Conservation (phyloP, 2,797 vertebrate genomes). For the Phoeniculus purpureus region DNA sequence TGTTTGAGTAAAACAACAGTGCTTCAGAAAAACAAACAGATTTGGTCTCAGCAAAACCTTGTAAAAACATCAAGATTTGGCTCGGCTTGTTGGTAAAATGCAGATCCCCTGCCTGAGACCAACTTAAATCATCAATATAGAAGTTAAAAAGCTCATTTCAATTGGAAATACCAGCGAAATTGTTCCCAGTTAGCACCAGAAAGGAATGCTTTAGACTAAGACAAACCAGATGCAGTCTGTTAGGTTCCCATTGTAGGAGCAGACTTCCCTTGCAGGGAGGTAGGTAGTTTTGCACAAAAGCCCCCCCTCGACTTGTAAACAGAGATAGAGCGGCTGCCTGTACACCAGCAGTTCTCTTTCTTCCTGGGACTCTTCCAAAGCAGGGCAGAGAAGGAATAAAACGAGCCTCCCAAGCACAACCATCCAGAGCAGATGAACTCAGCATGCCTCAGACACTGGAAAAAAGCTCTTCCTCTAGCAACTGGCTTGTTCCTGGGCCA, state of each 20-base stretch:
- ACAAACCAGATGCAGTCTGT: constrained; percentile 69
- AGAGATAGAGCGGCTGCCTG: constrained; percentile 11
- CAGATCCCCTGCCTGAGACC: constrained; percentile 50
- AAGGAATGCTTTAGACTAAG: constrained; percentile 71
- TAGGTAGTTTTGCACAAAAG: constrained; percentile 52
- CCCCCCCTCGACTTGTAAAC: constrained; percentile 18
- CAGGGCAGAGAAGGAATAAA: constrained; percentile 5
- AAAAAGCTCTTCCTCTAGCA: neutral
- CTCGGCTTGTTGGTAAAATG: constrained; percentile 28
- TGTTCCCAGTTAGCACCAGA: constrained; percentile 72
- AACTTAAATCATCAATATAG: constrained; percentile 49
- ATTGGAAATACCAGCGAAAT: constrained; percentile 72
- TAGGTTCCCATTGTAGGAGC: constrained; percentile 57
- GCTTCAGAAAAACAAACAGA: neutral
- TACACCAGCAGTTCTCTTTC: neutral
- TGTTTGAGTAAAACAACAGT: neutral
- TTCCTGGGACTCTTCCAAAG: constrained; percentile 19
- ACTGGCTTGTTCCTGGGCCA: neutral
- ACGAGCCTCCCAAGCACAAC: neutral
- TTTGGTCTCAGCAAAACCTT: constrained; percentile 19
- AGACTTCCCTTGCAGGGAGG: constrained; percentile 58
- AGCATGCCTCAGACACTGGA: neutral
- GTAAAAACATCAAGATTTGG: neutral
- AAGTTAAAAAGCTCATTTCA: constrained; percentile 56
- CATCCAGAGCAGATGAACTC: neutral